Evolutionary conservation across 2,888 invertebrate genomes (phyloP).

Genomic region (Hypselothyrea guttata): DNA sequence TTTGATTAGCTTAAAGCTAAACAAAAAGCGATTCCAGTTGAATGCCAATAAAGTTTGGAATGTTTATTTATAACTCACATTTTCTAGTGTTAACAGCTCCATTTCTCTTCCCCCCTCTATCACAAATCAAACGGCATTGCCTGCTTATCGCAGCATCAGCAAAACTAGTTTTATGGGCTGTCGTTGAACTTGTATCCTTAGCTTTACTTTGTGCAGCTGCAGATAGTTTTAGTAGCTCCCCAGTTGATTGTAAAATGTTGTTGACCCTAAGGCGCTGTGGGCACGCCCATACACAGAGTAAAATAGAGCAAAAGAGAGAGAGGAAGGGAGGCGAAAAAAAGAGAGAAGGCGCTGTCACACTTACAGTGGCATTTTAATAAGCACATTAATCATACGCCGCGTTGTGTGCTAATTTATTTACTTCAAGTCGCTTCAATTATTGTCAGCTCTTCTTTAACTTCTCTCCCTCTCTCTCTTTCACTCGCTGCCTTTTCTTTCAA

Average conservation of each 20-base stretch:
- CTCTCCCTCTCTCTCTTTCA: neutral
- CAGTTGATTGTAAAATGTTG: conserved; percentile 49
- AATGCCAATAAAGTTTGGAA: no score
- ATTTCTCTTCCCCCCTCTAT: neutral
- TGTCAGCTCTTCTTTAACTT: conserved; percentile 14
- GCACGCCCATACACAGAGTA: conserved; percentile 17
- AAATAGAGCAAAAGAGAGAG: neutral
- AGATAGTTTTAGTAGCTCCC: conserved; percentile 24
- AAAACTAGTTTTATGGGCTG: conserved; percentile 8
- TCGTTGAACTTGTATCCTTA: conserved; percentile 5
- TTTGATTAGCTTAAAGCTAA: no score
- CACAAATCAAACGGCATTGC: conserved; percentile 2
- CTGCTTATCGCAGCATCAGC: conserved; percentile 9
- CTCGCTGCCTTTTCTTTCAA: conserved; percentile 22
- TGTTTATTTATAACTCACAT: no score
- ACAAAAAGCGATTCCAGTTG: no score
- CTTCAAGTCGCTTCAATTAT: conserved; percentile 66
- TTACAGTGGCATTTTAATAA: conserved; percentile 57
- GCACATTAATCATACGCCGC: conserved; percentile 73
- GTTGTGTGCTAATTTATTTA: conserved; percentile 71
- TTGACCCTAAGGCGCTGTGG: conserved; percentile 37
- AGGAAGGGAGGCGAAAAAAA: neutral
- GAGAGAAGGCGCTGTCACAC: neutral
- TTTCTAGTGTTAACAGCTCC: neutral
- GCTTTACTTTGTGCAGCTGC: conserved; percentile 14